Conservation (phyloP, 2,113 vertebrate genomes). For the Herpetotheres cachinnans region DNA sequence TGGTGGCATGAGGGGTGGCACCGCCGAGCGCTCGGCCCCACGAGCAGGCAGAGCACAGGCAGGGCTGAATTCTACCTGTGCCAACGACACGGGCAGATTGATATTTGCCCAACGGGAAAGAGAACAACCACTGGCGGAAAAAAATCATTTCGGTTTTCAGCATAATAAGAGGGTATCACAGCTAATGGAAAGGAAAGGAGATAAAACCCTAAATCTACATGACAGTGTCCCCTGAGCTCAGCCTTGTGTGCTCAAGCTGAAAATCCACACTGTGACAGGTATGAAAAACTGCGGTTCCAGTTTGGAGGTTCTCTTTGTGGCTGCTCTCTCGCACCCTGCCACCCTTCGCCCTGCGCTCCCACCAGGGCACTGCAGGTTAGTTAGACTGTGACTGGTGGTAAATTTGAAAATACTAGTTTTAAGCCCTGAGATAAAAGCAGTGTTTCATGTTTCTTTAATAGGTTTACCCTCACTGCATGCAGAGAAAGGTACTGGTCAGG, state of each 20-base stretch:
- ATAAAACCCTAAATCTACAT: constrained; percentile 37
- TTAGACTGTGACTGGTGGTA: neutral
- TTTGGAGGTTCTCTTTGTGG: neutral
- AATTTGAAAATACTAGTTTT: neutral
- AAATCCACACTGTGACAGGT: constrained; percentile 38
- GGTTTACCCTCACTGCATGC: neutral
- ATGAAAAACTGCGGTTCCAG: neutral
- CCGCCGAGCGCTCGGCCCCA: neutral
- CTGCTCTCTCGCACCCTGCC: neutral
- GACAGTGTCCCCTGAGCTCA: constrained; percentile 57
- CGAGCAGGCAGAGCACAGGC: neutral
- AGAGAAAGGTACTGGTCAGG: neutral
- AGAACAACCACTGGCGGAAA: neutral
- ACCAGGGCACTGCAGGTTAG: accelerated
- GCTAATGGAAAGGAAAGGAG: constrained; percentile 37
- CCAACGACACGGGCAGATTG: neutral
- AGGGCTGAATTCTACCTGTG: neutral
- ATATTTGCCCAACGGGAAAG: neutral
- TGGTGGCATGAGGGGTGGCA: neutral
- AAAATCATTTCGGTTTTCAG: neutral
- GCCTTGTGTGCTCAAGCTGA: constrained; percentile 32
- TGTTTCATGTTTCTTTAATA: neutral
- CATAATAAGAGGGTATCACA: constrained; percentile 8
- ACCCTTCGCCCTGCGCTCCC: neutral
- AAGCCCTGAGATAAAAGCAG: neutral